A percentile compares a stretch with the other conserved stretches of the same genome.
Conservation (phyloP, 1,140 invertebrate species). For the Cherax quadricarinatus region DNA sequence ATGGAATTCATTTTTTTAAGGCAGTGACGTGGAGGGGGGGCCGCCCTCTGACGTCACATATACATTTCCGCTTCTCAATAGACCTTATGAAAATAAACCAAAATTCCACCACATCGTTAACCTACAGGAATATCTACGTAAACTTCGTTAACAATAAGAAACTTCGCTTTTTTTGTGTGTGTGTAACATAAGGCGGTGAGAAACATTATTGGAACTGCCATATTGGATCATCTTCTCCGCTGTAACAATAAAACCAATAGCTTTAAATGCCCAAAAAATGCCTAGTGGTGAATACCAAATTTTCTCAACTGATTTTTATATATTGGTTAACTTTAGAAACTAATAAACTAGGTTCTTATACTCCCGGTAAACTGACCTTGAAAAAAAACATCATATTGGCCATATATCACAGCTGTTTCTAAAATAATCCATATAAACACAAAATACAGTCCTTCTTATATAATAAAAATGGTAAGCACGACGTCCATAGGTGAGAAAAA, state of each 20-base stretch:
- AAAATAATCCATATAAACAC: no score
- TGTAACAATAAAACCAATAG: background rate
- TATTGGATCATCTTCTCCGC: background rate
- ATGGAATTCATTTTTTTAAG: no score
- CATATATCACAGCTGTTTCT: no score
- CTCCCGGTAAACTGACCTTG: background rate
- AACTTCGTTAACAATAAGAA: background rate
- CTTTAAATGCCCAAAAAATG: background rate
- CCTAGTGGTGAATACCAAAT: background rate
- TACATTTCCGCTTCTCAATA: background rate
- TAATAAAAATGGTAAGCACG: background rate
- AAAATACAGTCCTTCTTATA: background rate
- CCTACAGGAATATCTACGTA: background rate
- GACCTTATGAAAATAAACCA: background rate
- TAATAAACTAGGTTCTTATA: background rate
- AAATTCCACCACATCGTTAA: background rate
- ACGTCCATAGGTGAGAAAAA: background rate
- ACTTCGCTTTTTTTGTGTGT: background rate
- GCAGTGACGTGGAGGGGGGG: background rate
- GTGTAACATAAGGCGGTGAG: no score
- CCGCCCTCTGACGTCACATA: background rate
- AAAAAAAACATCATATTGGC: background rate
- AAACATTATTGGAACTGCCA: constrained; percentile 4
- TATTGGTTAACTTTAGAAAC: background rate
- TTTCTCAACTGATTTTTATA: background rate